Evolutionary conservation across 2,113 vertebrate species (phyloP), one percentile per base, ranked within the genome.

Genomic region (Connochaetes taurinus): DNA sequence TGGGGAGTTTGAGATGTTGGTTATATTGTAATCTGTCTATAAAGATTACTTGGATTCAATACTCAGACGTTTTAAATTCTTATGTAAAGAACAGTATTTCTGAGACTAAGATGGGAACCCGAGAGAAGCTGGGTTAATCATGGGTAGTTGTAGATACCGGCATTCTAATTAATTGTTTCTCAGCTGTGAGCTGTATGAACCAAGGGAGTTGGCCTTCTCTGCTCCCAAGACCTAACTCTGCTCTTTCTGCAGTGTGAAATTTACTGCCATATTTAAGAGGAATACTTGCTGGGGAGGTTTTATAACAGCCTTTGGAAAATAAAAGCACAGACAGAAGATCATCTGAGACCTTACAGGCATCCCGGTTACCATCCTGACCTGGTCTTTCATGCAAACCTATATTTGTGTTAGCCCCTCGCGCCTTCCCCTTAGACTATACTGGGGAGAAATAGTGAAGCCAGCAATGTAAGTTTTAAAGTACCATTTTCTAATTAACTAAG

Each of bases 11-110:
- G 57, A 96, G 58, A 43, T 92, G 3, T 53, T 90, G 57, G 31
- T 92, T 91, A 62, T 94, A 40, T 93, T 96, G 6, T 93, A 50
- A 50, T 95, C 87, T 94, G 57, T 97, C 83, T 93, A 53, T 86
- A 88, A 91, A 58, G 47, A 80, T 91, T 55, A 47, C 50, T 88
- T 50, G 47, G 27, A 80, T 86, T 93, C 55, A 47, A 36, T n/a
- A 84, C 16, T 60, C 31, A 36, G n/a, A 36, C 23, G 7, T 89
- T 83, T 87, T 97, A 31, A 86, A 80, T 80, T 81, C 57, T 93
- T 97, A 36, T 2, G 16, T 88, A 57, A 95, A 87, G 27, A 95
- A 87, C 15, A 58, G 15, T 90, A 31, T 94, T 95, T 94, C 29
- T 90, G n/a, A 87, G 21, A 96, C 62, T 67, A 93, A 94, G 19